A percentile compares a stretch with the other conserved stretches of the same genome.
These are phyloP conservation scores for Semnornis frantzii DNA, from an alignment of 2,113 vertebrate species.

Conservation along the genomic window DNA sequence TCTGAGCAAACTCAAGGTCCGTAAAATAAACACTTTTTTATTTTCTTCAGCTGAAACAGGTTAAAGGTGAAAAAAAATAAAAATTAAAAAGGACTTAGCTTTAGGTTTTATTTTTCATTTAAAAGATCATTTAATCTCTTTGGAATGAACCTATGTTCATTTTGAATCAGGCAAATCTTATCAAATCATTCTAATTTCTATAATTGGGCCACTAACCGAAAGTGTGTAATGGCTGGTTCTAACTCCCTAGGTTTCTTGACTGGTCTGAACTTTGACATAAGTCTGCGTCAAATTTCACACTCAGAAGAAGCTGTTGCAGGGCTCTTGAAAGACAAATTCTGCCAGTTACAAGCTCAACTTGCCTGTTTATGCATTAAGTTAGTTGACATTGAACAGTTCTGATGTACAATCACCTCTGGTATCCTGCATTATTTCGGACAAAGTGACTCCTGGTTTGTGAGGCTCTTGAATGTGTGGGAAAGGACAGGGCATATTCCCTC, in stretches of 20 bases:
- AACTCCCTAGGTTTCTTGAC: neutral
- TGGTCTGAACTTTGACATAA: neutral
- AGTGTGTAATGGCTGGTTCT: neutral
- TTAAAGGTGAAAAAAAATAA: neutral
- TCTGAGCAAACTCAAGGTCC: neutral
- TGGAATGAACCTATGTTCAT: neutral
- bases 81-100: neutral
- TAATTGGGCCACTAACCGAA: accelerated
- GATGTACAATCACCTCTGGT: neutral
- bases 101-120: neutral
- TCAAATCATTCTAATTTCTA: neutral
- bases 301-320: neutral
- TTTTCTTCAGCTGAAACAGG: neutral
- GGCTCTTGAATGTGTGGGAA: neutral
- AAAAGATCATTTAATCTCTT: neutral
- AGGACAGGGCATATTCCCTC: neutral
- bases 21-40: neutral
- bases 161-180: neutral
- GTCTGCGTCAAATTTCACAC: neutral
- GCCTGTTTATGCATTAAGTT: neutral
- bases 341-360: neutral
- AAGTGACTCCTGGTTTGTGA: neutral
- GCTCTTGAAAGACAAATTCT: neutral
- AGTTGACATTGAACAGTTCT: neutral
- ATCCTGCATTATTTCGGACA: neutral